Percentiles rank a stretch among this genome's conserved stretches.
These are phyloP conservation scores for Sabellastarte sp. DNA, from an alignment of 2,888 invertebrate species.

Conservation along the genomic window DNA sequence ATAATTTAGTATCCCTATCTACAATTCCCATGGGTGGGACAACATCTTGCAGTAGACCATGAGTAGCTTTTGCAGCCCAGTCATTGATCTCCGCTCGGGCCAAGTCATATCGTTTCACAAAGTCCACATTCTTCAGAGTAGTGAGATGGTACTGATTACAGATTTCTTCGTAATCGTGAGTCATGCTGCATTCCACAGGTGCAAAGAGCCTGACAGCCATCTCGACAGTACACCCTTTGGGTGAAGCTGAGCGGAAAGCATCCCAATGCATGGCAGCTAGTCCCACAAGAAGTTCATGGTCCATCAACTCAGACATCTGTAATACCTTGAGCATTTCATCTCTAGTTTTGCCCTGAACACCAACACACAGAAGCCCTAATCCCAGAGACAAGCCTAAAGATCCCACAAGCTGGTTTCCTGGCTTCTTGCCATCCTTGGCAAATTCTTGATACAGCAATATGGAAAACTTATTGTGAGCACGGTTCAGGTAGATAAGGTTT, in stretches of 20 bases:
- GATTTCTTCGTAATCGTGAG: conserved; percentile 24
- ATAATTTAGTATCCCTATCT: conserved; percentile 27
- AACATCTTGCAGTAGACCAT: conserved; percentile 29
- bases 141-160: conserved; percentile 28
- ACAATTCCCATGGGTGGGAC: conserved; percentile 29
- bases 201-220: conserved; percentile 30
- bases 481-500: conserved; percentile 28
- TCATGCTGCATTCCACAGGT: conserved; percentile 20
- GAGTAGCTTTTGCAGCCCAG: conserved; percentile 30
- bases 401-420: conserved; percentile 28
- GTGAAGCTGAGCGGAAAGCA: conserved; percentile 20
- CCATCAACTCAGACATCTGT: conserved; percentile 24
- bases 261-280: conserved; percentile 36
- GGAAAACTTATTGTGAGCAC: conserved; percentile 34
- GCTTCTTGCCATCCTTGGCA: conserved; percentile 30
- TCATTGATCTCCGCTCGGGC: conserved; percentile 34
- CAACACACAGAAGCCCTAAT: conserved; percentile 30
- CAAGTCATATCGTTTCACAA: conserved; percentile 25
- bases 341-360: conserved; percentile 23
- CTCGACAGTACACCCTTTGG: conserved; percentile 30
- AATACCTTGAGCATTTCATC: conserved; percentile 30
- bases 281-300: conserved; percentile 30
- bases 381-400: conserved; percentile 31
- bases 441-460: conserved; percentile 32
- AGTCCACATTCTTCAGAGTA: conserved; percentile 27